Evolutionary conservation across 2,888 invertebrate species (phyloP).

Genomic region (Hypena proboscidalis): DNA sequence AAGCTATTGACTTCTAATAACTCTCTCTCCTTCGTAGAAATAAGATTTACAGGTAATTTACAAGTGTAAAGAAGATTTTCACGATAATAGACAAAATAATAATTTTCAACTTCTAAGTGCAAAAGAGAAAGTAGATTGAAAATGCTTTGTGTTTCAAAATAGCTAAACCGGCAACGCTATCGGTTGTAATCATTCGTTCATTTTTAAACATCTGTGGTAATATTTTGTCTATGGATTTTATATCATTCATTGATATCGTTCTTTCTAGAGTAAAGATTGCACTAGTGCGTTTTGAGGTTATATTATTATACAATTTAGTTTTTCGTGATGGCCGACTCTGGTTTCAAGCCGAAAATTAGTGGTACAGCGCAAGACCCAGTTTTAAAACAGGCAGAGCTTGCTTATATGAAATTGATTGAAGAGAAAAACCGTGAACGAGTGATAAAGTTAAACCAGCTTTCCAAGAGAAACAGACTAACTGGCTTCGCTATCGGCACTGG

Average conservation of each 20-base stretch:
- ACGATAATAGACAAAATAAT: too few species aligned
- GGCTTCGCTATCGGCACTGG: slow-evolving; percentile 87
- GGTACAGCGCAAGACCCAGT: slow-evolving; percentile 67
- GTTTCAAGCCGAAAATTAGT: slow-evolving; percentile 69
- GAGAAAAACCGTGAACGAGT: slow-evolving; percentile 91
- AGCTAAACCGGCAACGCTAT: background rate
- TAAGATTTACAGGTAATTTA: too few species aligned
- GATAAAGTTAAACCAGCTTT: slow-evolving; percentile 85
- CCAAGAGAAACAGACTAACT: slow-evolving; percentile 88
- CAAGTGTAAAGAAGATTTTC: too few species aligned
- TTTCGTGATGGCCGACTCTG: slow-evolving; percentile 76
- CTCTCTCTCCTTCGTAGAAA: too few species aligned
- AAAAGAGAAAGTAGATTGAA: too few species aligned
- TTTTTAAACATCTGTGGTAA: slow-evolving; percentile 6
- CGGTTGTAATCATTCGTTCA: slow-evolving; percentile 14
- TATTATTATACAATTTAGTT: slow-evolving; percentile 39
- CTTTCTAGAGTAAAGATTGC: slow-evolving; percentile 24
- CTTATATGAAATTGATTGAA: slow-evolving; percentile 93
- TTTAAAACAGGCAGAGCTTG: slow-evolving; percentile 87
- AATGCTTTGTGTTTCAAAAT: background rate
- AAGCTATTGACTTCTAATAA: too few species aligned
- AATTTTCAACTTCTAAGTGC: too few species aligned
- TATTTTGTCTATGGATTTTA: slow-evolving; percentile 19
- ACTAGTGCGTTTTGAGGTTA: slow-evolving; percentile 59
- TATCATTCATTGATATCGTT: slow-evolving; percentile 8